phyloP scores from a whole-genome alignment of 2,797 vertebrate genomes.

The Bradypodion pumilum region DNA sequence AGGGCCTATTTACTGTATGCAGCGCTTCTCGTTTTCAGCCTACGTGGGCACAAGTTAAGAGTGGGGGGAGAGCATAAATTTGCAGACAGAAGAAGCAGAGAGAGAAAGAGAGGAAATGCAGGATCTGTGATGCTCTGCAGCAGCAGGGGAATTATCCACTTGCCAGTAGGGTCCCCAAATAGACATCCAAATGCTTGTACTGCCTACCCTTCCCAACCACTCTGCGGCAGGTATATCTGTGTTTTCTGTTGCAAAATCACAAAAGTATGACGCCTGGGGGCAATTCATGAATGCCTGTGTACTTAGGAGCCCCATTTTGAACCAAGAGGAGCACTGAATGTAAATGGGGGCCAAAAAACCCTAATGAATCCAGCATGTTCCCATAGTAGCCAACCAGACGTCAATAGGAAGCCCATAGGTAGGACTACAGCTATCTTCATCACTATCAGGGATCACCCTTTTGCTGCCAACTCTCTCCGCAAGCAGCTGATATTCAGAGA shows the following conservation, averaged over 20 bases:
- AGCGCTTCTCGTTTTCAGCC: slow-evolving; percentile 68
- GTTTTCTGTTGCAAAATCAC: neutral
- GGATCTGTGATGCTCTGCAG: neutral
- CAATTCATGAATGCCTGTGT: too few species aligned
- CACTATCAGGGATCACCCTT: too few species aligned
- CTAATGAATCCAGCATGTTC: too few species aligned
- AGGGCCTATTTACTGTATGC: slow-evolving; percentile 82
- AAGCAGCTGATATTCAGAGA: too few species aligned
- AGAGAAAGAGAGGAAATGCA: neutral
- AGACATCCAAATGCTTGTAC: neutral
- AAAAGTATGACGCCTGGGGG: too few species aligned
- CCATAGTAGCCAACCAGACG: neutral
- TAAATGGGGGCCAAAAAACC: neutral
- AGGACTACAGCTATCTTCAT: too few species aligned
- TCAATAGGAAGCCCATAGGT: neutral
- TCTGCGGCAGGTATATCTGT: neutral
- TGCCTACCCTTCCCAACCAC: neutral
- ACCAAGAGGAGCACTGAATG: neutral
- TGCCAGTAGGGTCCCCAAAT: neutral
- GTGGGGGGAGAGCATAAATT: neutral
- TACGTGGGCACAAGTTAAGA: slow-evolving; percentile 23
- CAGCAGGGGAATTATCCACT: neutral
- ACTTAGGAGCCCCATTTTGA: neutral
- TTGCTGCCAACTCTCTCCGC: too few species aligned
- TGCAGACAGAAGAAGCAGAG: neutral